Evolutionary conservation across 2,888 invertebrate species (phyloP).

Genomic region (Isotomurus palustris): DNA sequence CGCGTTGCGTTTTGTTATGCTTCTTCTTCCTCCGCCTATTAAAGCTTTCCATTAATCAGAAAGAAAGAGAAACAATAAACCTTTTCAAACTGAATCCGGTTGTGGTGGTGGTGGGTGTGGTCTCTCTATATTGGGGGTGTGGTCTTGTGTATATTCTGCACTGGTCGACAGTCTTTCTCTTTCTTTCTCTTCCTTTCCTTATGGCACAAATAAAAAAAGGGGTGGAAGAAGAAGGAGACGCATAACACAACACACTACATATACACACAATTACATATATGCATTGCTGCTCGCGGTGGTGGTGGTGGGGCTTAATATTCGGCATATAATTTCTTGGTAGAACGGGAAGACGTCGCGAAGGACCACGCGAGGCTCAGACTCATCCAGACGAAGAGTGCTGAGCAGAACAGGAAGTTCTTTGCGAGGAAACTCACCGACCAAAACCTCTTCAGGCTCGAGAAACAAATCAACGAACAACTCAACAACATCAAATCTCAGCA

Average conservation of each 20-base stretch:
- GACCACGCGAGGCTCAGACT: neutral
- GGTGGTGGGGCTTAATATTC: too few species aligned
- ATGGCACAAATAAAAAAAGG: neutral
- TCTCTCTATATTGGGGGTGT: too few species aligned
- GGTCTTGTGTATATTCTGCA: too few species aligned
- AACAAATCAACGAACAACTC: constrained; percentile 11
- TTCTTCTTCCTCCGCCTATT: constrained; percentile 5
- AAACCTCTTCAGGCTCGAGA: constrained; percentile 8
- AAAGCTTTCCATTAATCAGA: constrained; percentile 2
- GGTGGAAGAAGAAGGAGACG: neutral
- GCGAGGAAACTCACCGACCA: constrained; percentile 14
- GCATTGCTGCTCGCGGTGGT: neutral
- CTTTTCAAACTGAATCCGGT: neutral
- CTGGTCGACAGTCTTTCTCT: neutral
- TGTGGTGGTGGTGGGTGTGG: neutral
- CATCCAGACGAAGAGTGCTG: neutral
- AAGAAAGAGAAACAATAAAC: constrained; percentile 7
- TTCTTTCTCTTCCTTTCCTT: neutral
- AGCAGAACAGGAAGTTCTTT: constrained; percentile 6
- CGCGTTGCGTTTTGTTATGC: neutral
- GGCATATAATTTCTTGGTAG: neutral
- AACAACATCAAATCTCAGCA: neutral
- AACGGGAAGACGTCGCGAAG: neutral
- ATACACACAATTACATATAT: too few species aligned
- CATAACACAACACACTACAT: constrained; percentile 5